Percentiles rank a stretch among this genome's conserved stretches.
These are phyloP conservation scores for Myripristis murdjan DNA, from an alignment of 2,797 vertebrate genomes.

Conservation along the genomic window DNA sequence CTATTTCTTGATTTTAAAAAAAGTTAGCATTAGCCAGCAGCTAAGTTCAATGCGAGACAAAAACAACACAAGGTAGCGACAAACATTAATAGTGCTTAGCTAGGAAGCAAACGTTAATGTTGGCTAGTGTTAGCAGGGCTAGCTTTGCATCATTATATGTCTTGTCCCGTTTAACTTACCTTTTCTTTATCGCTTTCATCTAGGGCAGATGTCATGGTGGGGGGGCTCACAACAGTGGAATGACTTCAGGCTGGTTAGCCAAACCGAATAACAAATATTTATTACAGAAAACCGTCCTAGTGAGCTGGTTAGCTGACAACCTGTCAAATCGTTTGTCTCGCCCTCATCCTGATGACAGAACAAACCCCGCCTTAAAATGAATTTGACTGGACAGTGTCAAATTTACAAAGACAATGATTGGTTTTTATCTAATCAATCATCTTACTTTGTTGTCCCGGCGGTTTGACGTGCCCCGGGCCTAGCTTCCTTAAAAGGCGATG, in stretches of 20 bases:
- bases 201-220: constrained; percentile 81
- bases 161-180: constrained; percentile 60
- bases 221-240: constrained; percentile 7
- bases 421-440: constrained; percentile 45
- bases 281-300: constrained; percentile 57
- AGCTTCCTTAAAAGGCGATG: background rate
- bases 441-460: fast-evolving
- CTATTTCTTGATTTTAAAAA: background rate
- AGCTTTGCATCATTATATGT: constrained; percentile 15
- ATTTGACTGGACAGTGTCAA: constrained; percentile 52
- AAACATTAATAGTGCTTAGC: constrained; percentile 40
- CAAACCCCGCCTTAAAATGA: constrained; percentile 38
- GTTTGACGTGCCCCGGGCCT: background rate
- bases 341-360: constrained; percentile 29
- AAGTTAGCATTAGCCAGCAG: constrained; percentile 43
- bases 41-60: constrained; percentile 32
- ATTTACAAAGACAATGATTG: constrained; percentile 36
- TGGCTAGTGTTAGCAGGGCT: constrained; percentile 34
- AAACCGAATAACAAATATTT: constrained; percentile 59
- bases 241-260: constrained; percentile 33
- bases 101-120: constrained; percentile 38
- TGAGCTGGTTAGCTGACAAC: constrained; percentile 58
- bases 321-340: constrained; percentile 73
- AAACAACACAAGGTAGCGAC: constrained; percentile 46
- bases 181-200: constrained; percentile 84